Conservation (phyloP, 2,113 vertebrate species). For the Pygoscelis antarcticus region DNA sequence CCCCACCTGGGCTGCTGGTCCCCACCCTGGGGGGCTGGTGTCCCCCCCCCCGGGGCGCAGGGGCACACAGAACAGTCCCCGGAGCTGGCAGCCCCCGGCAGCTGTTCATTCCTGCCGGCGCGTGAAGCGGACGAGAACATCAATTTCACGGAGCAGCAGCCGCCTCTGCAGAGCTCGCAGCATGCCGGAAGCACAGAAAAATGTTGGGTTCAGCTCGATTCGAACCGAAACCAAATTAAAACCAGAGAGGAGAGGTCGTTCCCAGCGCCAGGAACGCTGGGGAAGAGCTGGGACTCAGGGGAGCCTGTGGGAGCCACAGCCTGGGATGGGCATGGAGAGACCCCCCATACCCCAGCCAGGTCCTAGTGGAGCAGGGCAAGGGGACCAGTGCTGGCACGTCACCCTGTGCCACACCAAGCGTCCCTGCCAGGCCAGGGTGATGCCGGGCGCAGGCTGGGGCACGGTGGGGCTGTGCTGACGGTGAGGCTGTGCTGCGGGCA, state of each 20-base stretch:
- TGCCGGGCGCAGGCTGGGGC: not conserved
- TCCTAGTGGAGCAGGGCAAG: not conserved
- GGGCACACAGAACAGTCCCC: not conserved
- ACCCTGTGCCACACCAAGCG: not conserved
- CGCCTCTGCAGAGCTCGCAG: slow-evolving; percentile 25
- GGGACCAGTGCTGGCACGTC: not conserved
- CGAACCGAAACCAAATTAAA: slow-evolving; percentile 51
- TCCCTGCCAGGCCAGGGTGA: fast-evolving
- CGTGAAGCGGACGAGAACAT: slow-evolving; percentile 46
- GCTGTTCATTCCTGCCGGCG: slow-evolving; percentile 46
- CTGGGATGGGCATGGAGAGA: not conserved
- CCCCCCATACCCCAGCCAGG: not conserved
- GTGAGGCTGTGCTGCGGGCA: fast-evolving
- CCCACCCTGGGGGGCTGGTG: not conserved
- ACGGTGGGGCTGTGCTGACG: not conserved
- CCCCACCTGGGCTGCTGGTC: not conserved
- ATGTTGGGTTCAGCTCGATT: slow-evolving; percentile 44
- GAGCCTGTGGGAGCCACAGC: not conserved
- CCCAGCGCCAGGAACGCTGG: not conserved
- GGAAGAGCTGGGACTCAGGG: not conserved
- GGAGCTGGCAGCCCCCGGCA: not conserved
- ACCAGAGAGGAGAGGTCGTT: not conserved
- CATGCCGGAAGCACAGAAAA: slow-evolving; percentile 23
- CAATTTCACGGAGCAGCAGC: slow-evolving; percentile 61
- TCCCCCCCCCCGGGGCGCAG: not conserved